These are phyloP conservation scores for Delia radicum DNA, from an alignment of 1,140 invertebrate genomes.

Conservation along the genomic window DNA sequence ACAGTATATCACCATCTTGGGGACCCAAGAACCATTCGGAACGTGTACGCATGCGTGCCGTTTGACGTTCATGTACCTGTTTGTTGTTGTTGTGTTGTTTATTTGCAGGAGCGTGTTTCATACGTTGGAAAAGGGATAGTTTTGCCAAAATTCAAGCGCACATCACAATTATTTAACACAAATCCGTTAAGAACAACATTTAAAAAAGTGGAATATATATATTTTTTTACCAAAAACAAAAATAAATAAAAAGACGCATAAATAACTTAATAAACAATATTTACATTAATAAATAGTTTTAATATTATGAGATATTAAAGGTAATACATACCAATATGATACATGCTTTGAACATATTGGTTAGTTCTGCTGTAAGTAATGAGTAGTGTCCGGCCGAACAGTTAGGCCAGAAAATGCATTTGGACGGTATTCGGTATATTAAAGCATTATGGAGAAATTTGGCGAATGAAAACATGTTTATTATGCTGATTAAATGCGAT, in stretches of 20 bases:
- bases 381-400: no score
- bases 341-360: no score
- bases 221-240: conserved; percentile 17
- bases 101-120: not conserved
- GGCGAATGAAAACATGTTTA: no score
- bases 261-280: conserved; percentile 5
- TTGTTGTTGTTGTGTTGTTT: not conserved
- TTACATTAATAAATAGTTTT: conserved; percentile 1
- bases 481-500: no score
- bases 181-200: not conserved
- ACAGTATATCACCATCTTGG: conserved; percentile 54
- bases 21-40: conserved; percentile 92
- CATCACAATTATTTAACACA: not conserved
- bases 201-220: not conserved
- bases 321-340: no score
- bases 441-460: no score
- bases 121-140: not conserved
- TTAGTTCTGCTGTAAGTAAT: no score
- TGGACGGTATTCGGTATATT: no score
- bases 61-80: conserved; percentile 91
- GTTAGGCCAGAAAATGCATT: no score
- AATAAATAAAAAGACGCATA: conserved; percentile 22
- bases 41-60: conserved; percentile 86
- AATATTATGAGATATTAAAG: not conserved
- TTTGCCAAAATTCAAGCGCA: not conserved